These are phyloP conservation scores for Nipponacmea schrenckii DNA, from an alignment of 2,888 invertebrate genomes.

Conservation along the genomic window DNA sequence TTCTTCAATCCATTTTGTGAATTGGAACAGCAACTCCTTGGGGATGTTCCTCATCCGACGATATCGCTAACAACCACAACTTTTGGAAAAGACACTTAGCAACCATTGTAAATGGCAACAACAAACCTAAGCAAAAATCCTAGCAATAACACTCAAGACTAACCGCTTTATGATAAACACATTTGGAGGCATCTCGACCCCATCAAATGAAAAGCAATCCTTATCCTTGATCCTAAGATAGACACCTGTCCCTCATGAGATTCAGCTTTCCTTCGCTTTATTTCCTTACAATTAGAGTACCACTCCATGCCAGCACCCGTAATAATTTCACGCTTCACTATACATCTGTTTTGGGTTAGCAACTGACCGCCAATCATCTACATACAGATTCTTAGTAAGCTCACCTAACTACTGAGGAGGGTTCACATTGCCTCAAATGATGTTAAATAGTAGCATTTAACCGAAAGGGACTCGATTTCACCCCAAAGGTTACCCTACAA, in stretches of 20 bases:
- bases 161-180: slow-evolving; percentile 24
- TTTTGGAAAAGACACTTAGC: slow-evolving; percentile 44
- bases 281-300: slow-evolving; percentile 27
- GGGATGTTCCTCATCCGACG: slow-evolving; percentile 40
- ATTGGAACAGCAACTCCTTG: neutral
- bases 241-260: slow-evolving; percentile 2
- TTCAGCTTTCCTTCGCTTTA: neutral
- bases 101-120: slow-evolving; percentile 25
- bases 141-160: slow-evolving; percentile 32
- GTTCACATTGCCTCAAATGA: slow-evolving; percentile 15
- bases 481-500: slow-evolving; percentile 21
- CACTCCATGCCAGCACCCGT: slow-evolving; percentile 33
- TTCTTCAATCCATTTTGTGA: slow-evolving; percentile 15
- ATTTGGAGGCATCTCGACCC: neutral
- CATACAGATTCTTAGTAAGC: slow-evolving; percentile 36
- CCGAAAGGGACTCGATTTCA: slow-evolving; percentile 23
- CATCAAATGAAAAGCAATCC: slow-evolving; percentile 28
- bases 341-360: slow-evolving; percentile 20
- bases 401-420: slow-evolving; percentile 21
- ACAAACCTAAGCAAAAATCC: slow-evolving; percentile 33
- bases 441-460: slow-evolving; percentile 27
- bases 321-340: slow-evolving; percentile 25
- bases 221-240: slow-evolving; percentile 24
- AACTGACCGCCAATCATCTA: slow-evolving; percentile 42
- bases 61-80: slow-evolving; percentile 37